Percentiles rank a stretch among this genome's conserved stretches.
Conservation (phyloP, 1,140 invertebrate genomes). For the Gyrodactylus bullatarudis region DNA sequence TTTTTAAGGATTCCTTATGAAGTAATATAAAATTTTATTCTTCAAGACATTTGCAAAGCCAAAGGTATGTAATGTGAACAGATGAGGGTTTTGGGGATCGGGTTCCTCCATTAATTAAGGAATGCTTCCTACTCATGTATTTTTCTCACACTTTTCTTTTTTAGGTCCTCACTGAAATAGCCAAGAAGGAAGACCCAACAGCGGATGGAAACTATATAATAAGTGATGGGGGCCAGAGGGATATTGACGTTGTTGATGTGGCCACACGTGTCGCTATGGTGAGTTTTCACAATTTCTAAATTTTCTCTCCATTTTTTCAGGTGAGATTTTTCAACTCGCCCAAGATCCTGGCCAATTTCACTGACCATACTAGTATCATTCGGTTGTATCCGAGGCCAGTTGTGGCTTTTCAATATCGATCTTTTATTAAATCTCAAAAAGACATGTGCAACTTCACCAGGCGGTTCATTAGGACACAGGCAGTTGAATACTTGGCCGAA, state of each 20-base stretch:
- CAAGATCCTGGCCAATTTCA: conserved; percentile 76
- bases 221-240: conserved; percentile 28
- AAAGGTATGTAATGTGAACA: too few relatives aligned
- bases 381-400: conserved; percentile 81
- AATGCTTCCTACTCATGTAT: too few relatives aligned
- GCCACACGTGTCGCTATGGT: conserved; percentile 91
- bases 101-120: too few relatives aligned
- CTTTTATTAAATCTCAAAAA: conserved; percentile 65
- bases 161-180: too few relatives aligned
- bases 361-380: conserved; percentile 75
- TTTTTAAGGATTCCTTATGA: too few relatives aligned
- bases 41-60: too few relatives aligned
- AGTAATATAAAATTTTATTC: too few relatives aligned
- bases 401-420: conserved; percentile 89
- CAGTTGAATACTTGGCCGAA: conserved; percentile 86
- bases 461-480: conserved; percentile 50
- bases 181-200: too few relatives aligned
- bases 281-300: conserved; percentile 12
- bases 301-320: conserved; percentile 26
- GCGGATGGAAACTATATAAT: too few relatives aligned
- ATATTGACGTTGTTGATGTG: conserved; percentile 89
- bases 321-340: conserved; percentile 73
- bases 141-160: too few relatives aligned
- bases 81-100: too few relatives aligned
- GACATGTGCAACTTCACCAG: conserved; percentile 45